Evolutionary conservation across 2,797 vertebrate genomes (phyloP), one percentile per base, ranked within the genome.

Genomic region (Sebastolobus altivelis): DNA sequence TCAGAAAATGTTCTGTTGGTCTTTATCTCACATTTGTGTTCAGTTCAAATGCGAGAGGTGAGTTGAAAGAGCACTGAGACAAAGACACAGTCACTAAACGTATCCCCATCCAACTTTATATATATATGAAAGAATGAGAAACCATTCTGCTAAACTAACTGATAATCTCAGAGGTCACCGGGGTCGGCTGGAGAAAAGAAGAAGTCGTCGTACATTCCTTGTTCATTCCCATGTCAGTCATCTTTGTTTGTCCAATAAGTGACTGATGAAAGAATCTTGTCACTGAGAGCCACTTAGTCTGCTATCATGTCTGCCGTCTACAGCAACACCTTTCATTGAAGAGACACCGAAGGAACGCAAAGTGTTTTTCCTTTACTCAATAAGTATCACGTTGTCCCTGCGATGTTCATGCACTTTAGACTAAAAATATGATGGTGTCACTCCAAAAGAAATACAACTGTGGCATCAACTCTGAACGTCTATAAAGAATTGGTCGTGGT

Each of bases 251-350:
- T 79, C 43, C 46, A 78, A 60, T 72, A 69, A 81, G 49, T 69
- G 83, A 79, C 70, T 56, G 82, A 62, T 80, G 84, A 92, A 40
- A 88, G 89, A 75, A 31, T 11, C 16, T 2, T 86, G 84, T 73
- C 83, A 68, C 29, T 77, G 29, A 79, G 27, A 84, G 59, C 4
- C 65, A 75, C 67, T 90, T 79, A 84, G 65, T 77, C 74, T 70
- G 7, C 18, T n/a, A 11, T 73, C 49, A 35, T 77, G 77, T 60
- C 82, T 77, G 43, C 13, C 25, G 13, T 75, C 40, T 25, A 16
- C 0, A 27, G 16, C 10, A 37, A 68, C 27, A 65, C 35, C 72
- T 62, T 80, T 66, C 72, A 43, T 35, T 16, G 10, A 43, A 58
- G 25, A 79, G 9, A 8, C 56, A 33, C 46, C 54, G 12, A 62